These are phyloP conservation scores for Babyrousa celebensis DNA, from an alignment of 2,797 vertebrate species.

Conservation along the genomic window DNA sequence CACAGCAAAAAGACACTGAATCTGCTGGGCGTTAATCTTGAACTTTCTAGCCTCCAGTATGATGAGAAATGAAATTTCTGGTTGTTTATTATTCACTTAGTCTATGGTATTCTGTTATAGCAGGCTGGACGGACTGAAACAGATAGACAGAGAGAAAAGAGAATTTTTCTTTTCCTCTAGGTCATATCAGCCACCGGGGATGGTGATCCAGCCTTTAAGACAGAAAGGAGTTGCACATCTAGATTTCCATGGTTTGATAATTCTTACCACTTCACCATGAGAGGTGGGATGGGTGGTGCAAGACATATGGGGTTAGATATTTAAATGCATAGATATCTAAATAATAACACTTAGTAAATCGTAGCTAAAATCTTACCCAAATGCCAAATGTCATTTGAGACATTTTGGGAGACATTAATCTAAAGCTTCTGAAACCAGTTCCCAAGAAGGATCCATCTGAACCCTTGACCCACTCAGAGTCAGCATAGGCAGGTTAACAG, in stretches of 20 bases:
- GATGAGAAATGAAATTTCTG: not conserved
- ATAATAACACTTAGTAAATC: not conserved
- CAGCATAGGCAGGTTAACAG: not conserved
- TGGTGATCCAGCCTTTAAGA: not conserved
- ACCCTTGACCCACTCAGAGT: not conserved
- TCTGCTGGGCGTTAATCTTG: not conserved
- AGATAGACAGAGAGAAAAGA: not conserved
- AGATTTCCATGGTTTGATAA: not conserved
- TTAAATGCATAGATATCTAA: not conserved
- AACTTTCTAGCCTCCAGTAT: not conserved
- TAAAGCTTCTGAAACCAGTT: not conserved
- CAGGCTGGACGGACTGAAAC: not conserved
- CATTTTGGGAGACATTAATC: not conserved
- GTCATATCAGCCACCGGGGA: not conserved
- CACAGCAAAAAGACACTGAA: not conserved
- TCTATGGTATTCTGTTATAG: not conserved
- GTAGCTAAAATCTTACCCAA: not conserved
- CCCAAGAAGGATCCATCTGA: not conserved
- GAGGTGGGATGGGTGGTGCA: not conserved
- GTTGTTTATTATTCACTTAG: not conserved
- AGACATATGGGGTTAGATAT: not conserved
- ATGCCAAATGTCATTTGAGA: slow-evolving; percentile 51
- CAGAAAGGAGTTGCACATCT: not conserved
- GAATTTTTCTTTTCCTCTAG: not conserved
- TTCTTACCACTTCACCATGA: not conserved